phyloP scores from a whole-genome alignment of 1,140 invertebrate species.

The Drosophila sp. region DNA sequence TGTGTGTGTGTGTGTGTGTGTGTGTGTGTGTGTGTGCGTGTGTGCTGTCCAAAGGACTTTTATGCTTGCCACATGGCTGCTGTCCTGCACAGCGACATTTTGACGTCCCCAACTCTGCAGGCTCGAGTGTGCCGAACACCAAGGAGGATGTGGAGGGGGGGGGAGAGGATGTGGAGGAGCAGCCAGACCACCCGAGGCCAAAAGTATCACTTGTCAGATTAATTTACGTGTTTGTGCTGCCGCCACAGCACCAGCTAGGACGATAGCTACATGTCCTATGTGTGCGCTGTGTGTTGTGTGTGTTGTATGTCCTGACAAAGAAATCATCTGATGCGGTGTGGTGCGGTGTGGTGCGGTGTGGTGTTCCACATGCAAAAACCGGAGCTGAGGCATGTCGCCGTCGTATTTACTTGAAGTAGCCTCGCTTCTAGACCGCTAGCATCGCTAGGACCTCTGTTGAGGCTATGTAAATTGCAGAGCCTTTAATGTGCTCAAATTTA shows the following conservation, averaged over 20 bases:
- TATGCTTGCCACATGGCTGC: constrained; percentile 80
- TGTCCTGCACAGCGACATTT: constrained; percentile 77
- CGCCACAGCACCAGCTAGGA: constrained; percentile 61
- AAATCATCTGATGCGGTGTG: constrained; percentile 73
- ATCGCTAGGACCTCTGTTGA: not conserved
- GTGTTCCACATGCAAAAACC: constrained; percentile 74
- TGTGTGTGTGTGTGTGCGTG: constrained; percentile 38
- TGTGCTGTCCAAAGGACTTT: constrained; percentile 74
- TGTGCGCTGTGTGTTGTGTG: constrained; percentile 21
- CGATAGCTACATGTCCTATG: constrained; percentile 21
- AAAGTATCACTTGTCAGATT: constrained; percentile 81
- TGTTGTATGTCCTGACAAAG: constrained; percentile 58
- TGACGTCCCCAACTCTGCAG: constrained; percentile 56
- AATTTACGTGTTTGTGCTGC: constrained; percentile 80
- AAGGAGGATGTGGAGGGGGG: no score
- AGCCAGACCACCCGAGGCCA: constrained; percentile 63
- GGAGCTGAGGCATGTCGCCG: constrained; percentile 63
- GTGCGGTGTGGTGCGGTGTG: constrained; percentile 3
- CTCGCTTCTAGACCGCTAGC: constrained; percentile 9
- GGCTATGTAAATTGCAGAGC: constrained; percentile 43
- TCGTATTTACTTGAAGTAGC: constrained; percentile 73
- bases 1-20: constrained; percentile 44
- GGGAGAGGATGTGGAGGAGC: constrained; percentile 16
- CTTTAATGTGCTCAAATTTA: constrained; percentile 74
- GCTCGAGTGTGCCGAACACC: constrained; percentile 38